Conservation (phyloP, 2,888 invertebrate genomes). For the Eutolmus rufibarbis region DNA sequence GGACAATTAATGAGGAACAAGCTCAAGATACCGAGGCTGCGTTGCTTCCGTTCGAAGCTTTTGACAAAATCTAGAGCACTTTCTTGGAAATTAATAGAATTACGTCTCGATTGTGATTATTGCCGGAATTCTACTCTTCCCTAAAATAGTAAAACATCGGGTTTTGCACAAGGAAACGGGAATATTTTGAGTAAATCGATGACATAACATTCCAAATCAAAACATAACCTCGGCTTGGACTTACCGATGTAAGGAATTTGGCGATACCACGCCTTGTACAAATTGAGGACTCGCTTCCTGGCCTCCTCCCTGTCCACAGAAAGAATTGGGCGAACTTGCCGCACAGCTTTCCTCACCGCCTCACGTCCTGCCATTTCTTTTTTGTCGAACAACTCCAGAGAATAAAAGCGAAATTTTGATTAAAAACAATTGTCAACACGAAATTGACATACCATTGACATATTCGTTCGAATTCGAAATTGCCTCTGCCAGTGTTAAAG, state of each 20-base stretch:
- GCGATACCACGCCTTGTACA: conserved; percentile 95
- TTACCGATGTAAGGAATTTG: conserved; percentile 88
- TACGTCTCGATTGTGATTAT: background rate
- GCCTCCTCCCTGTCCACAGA: conserved; percentile 82
- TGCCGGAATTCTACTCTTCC: background rate
- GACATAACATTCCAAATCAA: conserved; percentile 51
- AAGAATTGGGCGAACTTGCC: conserved; percentile 85
- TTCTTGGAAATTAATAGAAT: background rate
- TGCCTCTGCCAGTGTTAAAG: background rate
- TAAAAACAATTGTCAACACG: background rate
- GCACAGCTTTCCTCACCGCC: conserved; percentile 65
- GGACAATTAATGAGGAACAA: no score
- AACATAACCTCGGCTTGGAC: conserved; percentile 54
- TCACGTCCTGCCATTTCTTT: conserved; percentile 55
- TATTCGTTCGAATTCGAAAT: background rate
- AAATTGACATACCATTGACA: background rate
- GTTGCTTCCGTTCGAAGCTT: background rate
- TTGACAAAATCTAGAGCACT: background rate
- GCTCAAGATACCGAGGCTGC: no score
- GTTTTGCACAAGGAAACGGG: background rate
- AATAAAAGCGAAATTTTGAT: background rate
- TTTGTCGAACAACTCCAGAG: background rate
- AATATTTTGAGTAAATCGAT: conserved; percentile 49
- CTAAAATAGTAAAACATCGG: background rate
- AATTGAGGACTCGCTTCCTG: conserved; percentile 78